A percentile compares a stretch with the other conserved stretches of the same genome.
These are phyloP conservation scores for Dorcus hopei DNA, from an alignment of 2,888 invertebrate genomes.

Conservation along the genomic window DNA sequence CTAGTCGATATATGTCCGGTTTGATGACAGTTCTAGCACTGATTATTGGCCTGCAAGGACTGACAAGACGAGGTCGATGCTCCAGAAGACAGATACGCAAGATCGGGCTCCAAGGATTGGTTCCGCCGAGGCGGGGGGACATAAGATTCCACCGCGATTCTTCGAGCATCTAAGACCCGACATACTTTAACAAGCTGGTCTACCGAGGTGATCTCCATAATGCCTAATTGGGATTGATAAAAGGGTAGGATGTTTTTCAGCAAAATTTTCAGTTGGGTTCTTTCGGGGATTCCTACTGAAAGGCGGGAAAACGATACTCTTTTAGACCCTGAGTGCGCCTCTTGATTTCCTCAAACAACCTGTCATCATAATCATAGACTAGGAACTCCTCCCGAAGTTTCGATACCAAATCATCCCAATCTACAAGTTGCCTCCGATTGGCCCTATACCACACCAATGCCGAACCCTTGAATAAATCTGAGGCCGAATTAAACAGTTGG, in stretches of 20 bases:
- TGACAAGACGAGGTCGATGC: neutral
- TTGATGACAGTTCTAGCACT: slow-evolving; percentile 11
- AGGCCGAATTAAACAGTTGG: slow-evolving; percentile 8
- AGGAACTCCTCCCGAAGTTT: too few species aligned
- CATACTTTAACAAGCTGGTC: slow-evolving; percentile 4
- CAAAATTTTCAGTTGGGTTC: slow-evolving; percentile 5
- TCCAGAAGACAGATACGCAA: neutral
- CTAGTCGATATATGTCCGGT: neutral
- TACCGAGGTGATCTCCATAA: neutral
- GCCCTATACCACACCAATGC: slow-evolving; percentile 13
- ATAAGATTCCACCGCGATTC: neutral
- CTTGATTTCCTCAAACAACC: too few species aligned
- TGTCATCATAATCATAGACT: too few species aligned
- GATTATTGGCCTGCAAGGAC: neutral
- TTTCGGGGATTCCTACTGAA: neutral
- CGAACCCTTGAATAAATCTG: slow-evolving; percentile 7
- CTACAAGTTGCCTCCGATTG: neutral
- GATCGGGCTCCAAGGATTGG: slow-evolving; percentile 5
- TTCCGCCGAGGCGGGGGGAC: neutral
- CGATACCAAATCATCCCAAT: neutral
- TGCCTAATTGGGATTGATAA: slow-evolving; percentile 6
- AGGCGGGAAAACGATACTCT: too few species aligned
- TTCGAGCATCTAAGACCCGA: slow-evolving; percentile 3
- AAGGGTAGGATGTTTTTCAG: slow-evolving; percentile 11
- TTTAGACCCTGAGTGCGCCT: too few species aligned